phyloP scores from a whole-genome alignment of 2,113 vertebrate genomes.

The Apodemus sylvaticus region DNA sequence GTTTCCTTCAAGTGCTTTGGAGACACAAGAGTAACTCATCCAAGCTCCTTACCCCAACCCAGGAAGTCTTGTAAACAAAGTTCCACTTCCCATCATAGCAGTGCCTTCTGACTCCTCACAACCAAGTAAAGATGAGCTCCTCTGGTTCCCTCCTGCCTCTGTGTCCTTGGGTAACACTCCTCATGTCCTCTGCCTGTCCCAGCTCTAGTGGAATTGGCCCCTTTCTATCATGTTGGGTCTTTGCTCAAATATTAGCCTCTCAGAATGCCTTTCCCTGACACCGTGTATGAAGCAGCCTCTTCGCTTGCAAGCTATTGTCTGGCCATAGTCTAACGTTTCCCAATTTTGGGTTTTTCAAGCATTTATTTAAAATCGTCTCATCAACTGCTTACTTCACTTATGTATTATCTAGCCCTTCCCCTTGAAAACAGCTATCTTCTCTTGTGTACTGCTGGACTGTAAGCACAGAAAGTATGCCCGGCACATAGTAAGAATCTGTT shows the following conservation, averaged over 20 bases:
- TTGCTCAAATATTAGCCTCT: background rate
- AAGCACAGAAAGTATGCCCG: background rate
- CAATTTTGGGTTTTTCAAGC: constrained; percentile 12
- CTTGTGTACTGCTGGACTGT: background rate
- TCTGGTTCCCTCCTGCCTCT: background rate
- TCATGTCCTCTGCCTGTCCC: background rate
- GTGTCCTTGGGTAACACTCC: background rate
- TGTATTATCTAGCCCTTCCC: background rate
- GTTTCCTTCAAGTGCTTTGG: background rate
- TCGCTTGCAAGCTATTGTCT: background rate
- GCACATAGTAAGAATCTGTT: background rate
- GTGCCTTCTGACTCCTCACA: background rate
- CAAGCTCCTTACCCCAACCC: background rate
- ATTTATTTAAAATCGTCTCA: constrained; percentile 34
- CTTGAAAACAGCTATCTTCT: background rate
- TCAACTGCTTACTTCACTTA: background rate
- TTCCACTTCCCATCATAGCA: fast-evolving
- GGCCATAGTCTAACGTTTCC: background rate
- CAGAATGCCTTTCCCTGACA: background rate
- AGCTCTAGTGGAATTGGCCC: background rate
- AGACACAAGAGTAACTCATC: background rate
- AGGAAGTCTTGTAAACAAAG: fast-evolving
- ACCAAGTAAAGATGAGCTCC: no score
- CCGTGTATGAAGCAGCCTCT: background rate
- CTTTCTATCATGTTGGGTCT: background rate